Base-by-base conservation (phyloP, 2,888 invertebrate species). In the Gnatocerus cornutus region DNA sequence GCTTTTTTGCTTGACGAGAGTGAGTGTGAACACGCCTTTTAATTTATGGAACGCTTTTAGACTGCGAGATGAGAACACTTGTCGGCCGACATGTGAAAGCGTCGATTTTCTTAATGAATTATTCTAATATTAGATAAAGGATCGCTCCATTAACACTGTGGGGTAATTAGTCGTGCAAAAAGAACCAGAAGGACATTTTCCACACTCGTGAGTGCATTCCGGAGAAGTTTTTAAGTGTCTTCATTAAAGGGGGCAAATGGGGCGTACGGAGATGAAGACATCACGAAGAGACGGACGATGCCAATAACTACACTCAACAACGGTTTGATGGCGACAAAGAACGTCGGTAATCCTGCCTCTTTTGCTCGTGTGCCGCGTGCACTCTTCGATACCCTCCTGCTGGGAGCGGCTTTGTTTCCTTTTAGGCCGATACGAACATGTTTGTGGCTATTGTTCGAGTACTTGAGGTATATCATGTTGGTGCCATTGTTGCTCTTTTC, bases 261-360 rank as follows among this genome's bases (percentile, higher is more conserved):
- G 21, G 21, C 21, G 21, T 21, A 21, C 21, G 4, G 21, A 3
- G 39, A 75, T 74, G 74, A 73, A 76, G 75, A 75, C 75, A 68
- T 72, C 76, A 72, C 71, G 41, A 45, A 33, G 53, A 53, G 70
- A 59, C 68, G 68, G 71, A 76, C 76, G 71, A 76, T 76, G 27
- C 53, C 46, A 46, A 46, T 46, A 43, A 13, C 43, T 74, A 70
- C 6, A 12, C 70, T 74, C 75, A 74, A 76, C 74, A 72, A 71
- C 72, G 66, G 73, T 65, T 69, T 61, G 61, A 61, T 48, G 48
- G 29, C 29, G 46, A 46, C 61, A 43, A 53, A 53, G 61, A 41
- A 14, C 59, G 59, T 59, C 45, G 30, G 59, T 59, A 59, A 61
- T 61, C 61, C 48, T 13, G 61, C 61, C 61, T 61, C 61, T 61